Percentiles rank a stretch among this genome's conserved stretches.
Evolutionary conservation across 2,113 vertebrate genomes (phyloP).

Genomic region (Xiphophorus couchianus): DNA sequence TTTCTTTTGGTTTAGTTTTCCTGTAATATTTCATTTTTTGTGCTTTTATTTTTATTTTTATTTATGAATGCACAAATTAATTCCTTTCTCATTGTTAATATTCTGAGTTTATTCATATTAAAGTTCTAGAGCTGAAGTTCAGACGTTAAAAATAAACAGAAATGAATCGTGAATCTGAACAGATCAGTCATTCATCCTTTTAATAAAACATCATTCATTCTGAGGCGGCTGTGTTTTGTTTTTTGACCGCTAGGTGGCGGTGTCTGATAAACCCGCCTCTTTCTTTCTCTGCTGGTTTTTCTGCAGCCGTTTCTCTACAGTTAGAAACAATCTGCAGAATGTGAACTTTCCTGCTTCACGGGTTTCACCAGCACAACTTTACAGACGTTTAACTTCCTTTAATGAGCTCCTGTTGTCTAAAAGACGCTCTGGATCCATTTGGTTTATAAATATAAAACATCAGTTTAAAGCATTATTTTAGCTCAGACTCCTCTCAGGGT

Average conservation of each 20-base stretch:
- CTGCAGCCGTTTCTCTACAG: not conserved
- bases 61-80: not conserved
- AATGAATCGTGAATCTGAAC: no score
- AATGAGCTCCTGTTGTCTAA: no score
- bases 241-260: slow-evolving; percentile 2
- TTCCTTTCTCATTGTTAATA: not conserved
- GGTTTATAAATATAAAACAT: no score
- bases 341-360: not conserved
- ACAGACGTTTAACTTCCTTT: no score
- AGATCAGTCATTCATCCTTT: no score
- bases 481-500: no score
- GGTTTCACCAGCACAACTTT: not conserved
- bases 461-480: no score
- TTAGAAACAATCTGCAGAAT: not conserved
- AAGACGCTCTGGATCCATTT: no score
- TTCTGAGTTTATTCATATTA: not conserved
- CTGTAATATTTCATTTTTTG: not conserved
- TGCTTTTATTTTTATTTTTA: no score
- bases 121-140: not conserved
- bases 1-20: not conserved
- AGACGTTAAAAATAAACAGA: no score
- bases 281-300: not conserved
- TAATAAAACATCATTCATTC: no score
- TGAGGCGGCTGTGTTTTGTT: not conserved
- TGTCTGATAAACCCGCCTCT: not conserved